These are phyloP conservation scores for Hydropotes inermis DNA, from an alignment of 2,113 vertebrate genomes.

Conservation along the genomic window DNA sequence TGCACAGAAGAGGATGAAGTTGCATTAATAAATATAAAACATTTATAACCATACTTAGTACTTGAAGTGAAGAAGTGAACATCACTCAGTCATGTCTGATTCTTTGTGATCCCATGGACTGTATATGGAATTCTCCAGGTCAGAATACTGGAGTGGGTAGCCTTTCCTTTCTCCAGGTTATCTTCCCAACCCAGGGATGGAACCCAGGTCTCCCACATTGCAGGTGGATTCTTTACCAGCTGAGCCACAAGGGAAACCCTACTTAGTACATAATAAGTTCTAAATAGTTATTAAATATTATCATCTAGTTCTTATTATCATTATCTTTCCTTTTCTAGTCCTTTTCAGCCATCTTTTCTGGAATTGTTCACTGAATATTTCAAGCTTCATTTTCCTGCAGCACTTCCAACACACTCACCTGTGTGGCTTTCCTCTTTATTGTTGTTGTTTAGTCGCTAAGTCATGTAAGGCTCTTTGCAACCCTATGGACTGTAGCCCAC, in stretches of 20 bases:
- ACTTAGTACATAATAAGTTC: not conserved
- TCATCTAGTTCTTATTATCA: not conserved
- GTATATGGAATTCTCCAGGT: not conserved
- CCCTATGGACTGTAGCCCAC: not conserved
- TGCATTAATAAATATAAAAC: not conserved
- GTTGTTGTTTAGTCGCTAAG: not conserved
- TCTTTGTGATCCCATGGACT: not conserved
- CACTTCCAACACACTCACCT: not conserved
- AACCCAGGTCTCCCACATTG: not conserved
- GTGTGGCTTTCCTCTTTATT: not conserved
- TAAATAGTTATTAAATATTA: not conserved
- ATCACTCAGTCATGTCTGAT: not conserved
- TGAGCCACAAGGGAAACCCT: not conserved
- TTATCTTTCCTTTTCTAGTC: not conserved
- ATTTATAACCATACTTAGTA: not conserved
- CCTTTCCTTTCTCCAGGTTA: not conserved
- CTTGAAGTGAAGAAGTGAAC: not conserved
- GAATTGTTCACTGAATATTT: not conserved
- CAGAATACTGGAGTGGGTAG: not conserved
- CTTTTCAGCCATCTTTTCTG: not conserved
- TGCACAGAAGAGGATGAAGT: not conserved
- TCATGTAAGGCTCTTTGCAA: not conserved
- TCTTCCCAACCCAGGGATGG: not conserved
- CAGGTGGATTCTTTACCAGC: not conserved
- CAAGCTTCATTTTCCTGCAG: not conserved